phyloP scores from a whole-genome alignment of 2,888 invertebrate species.

The Physocephala rufipes region DNA sequence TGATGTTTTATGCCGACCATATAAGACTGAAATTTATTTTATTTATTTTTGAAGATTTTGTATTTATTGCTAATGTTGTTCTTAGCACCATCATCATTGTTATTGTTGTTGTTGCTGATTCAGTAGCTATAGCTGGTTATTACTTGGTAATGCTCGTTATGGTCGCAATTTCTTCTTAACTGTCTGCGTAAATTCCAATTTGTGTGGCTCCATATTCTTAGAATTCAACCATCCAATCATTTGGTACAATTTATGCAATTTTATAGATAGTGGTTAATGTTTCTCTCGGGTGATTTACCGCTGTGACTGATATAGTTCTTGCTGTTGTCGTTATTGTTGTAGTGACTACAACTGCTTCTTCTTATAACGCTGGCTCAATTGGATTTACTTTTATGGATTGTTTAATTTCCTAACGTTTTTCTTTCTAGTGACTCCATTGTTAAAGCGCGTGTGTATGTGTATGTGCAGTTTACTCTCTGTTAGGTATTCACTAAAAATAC shows the following conservation, averaged over 20 bases:
- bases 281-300: background rate
- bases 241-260: too few species aligned
- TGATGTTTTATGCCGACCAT: too few species aligned
- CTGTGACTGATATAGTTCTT: background rate
- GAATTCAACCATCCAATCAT: too few species aligned
- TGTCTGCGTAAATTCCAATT: conserved; percentile 38
- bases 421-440: conserved; percentile 33
- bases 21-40: background rate
- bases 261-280: too few species aligned
- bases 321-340: conserved; percentile 1
- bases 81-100: background rate
- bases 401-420: background rate
- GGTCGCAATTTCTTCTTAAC: background rate
- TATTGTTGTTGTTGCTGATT: background rate
- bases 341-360: conserved; percentile 17
- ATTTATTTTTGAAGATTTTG: background rate
- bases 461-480: conserved; percentile 11
- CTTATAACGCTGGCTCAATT: conserved; percentile 41
- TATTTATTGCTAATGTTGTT: background rate
- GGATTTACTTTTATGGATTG: conserved; percentile 43
- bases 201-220: conserved; percentile 43
- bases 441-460: conserved; percentile 23
- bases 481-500: too few species aligned
- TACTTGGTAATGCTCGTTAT: background rate
- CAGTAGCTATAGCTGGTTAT: background rate